Base-by-base conservation (phyloP, 92 coral and sea anemone genomes). In the Diadumene lineata region DNA sequence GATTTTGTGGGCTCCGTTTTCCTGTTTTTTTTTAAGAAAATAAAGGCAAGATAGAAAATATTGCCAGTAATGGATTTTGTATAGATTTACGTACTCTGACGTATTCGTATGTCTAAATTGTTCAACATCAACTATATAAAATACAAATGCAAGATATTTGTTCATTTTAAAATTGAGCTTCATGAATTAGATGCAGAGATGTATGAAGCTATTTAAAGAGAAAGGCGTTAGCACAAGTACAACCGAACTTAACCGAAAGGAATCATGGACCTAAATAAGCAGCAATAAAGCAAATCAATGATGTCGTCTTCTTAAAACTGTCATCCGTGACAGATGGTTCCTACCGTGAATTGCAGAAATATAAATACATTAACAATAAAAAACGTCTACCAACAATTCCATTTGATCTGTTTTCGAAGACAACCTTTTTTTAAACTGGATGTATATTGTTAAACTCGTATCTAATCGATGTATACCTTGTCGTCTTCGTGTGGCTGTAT, bases 401-500 rank as follows among this genome's bases (percentile, higher is more conserved):
- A 4, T 38, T 13, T 13, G 6, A 38, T 4, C 48, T 6, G 48
- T 38, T 38, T 38, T 38, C 6, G 48, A 6, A 6, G 6, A 38
- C 48, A 38, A 38, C 13, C 6, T 38, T 53, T 53, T 2, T 53
- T 16, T 2, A 53, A 16, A 23, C 18, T 16, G 7, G 60, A 53
- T n/a, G n/a, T 23, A 16, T 2, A 22, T 23, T 23, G 3, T 23
- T 22, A 53, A 22, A 2, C 2, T 7, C n/a, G 4, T 22, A 27
- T 13, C 26, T 32, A 6, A 7, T 21, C 11, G 26, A 31, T 26
- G 7, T 60, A 11, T 70, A 83, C 87, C 87, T 70, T 7, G 25
- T 34, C 28, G 70, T 67, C 70, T 1, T 50, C 72, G 50, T 69
- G 64, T 29, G 92, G 92, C 60, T 87, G 85, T 25, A 83, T 83